Conservation (phyloP, 92 coral and sea anemone genomes). For the Porites evermanni region DNA sequence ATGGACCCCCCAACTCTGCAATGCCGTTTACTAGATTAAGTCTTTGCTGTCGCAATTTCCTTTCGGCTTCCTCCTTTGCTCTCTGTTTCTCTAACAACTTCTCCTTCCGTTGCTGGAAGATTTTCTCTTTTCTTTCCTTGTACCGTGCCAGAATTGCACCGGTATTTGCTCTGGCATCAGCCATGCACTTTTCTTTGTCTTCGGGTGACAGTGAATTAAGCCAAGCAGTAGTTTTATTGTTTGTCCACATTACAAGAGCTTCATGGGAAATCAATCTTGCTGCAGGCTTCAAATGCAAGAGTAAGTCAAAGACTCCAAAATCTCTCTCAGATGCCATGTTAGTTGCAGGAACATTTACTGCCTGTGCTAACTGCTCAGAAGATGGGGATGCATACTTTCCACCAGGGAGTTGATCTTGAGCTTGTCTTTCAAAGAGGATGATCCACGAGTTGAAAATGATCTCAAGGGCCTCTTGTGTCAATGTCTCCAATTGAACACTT, state of each 20-base stretch:
- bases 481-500: slow-evolving; percentile 47
- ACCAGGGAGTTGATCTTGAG: slow-evolving; percentile 12
- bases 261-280: slow-evolving; percentile 54
- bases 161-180: background rate
- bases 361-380: slow-evolving; percentile 45
- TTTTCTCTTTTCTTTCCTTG: slow-evolving; percentile 42
- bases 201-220: slow-evolving; percentile 43
- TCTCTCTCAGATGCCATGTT: slow-evolving; percentile 57
- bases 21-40: slow-evolving; percentile 24
- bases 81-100: slow-evolving; percentile 49
- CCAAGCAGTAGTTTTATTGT: slow-evolving; percentile 48
- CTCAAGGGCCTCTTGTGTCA: slow-evolving; percentile 58
- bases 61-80: slow-evolving; percentile 44
- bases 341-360: slow-evolving; percentile 48
- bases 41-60: slow-evolving; percentile 36
- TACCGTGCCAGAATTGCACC: background rate
- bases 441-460: slow-evolving; percentile 44
- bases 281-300: slow-evolving; percentile 43
- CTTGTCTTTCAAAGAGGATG: slow-evolving; percentile 32
- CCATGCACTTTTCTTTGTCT: slow-evolving; percentile 45
- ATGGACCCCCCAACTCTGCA: slow-evolving; percentile 37
- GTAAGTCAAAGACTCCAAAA: slow-evolving; percentile 2
- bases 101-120: slow-evolving; percentile 43
- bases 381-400: slow-evolving; percentile 52
- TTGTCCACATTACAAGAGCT: slow-evolving; percentile 57